Evolutionary conservation across 92 coral and sea anemone genomes (phyloP).

Genomic region (Palythoa caribaeorum): DNA sequence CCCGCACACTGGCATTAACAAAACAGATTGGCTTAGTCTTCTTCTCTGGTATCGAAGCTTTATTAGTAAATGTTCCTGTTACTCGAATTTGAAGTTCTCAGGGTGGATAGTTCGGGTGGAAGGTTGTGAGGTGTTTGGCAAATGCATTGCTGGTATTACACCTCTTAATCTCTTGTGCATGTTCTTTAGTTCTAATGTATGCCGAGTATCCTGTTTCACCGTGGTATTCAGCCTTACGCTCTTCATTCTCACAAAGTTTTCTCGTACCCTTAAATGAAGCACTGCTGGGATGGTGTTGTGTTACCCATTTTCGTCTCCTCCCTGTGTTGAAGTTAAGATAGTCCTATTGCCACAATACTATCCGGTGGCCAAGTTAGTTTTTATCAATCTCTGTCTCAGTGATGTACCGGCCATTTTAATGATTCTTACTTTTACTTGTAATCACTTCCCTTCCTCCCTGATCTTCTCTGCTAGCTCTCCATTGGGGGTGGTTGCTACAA

Average conservation of each 20-base stretch:
- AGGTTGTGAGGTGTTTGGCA: not conserved
- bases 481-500: not conserved
- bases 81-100: not conserved
- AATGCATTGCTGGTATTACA: not conserved
- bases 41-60: too few relatives aligned
- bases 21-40: too few relatives aligned
- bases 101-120: not conserved
- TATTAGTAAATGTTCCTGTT: not conserved
- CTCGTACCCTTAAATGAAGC: not conserved
- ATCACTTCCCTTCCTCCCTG: constrained; percentile 3
- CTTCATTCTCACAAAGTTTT: constrained; percentile 3
- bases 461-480: not conserved
- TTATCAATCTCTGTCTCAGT: not conserved
- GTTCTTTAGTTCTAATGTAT: constrained; percentile 2
- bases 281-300: not conserved
- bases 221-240: not conserved
- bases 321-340: not conserved
- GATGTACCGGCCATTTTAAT: not conserved
- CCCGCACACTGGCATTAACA: too few relatives aligned
- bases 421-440: not conserved
- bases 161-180: not conserved
- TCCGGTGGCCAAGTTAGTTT: not conserved
- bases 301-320: not conserved
- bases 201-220: not conserved
- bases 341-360: not conserved